Base-by-base conservation (phyloP, 2,113 vertebrate genomes). In the Macaca nemestrina region DNA sequence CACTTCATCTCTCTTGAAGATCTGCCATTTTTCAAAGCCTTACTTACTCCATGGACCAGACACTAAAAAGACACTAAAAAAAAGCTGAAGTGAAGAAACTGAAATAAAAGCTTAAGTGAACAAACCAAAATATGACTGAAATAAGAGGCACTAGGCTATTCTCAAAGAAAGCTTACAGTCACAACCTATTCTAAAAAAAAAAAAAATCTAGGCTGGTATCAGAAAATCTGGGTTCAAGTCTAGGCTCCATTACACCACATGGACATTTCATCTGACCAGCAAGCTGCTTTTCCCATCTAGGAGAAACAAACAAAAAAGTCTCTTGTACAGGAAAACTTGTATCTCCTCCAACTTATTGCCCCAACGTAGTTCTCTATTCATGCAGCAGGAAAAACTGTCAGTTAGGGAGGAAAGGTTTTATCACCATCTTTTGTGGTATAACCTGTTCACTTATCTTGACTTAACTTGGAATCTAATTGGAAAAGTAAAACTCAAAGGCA, bases 21-120 rank as follows among this genome's bases (percentile, higher is more conserved):
- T 83, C 0, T 91, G 78, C 17, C 16, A 23, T 20, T 79, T 95
- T 97, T 90, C 92, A 96, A 93, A 91, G 52, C 35, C 52, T 91
- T 72, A 14, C 17, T 40, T 93, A n/a, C 20, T 59, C 59, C 35
- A n/a, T 27, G 27, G 48, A 32, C 17, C 59, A 95, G 16, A 95
- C 68, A 64, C 45, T 90, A 88, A 22, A 13, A 50, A 14, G 48
- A 50, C 48, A 50, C 48, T 50, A 50, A 50, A 50, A 70, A 59
- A 70, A 59, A 13, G n/a, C 57, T 32, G 45, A 40, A 83, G 25
- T 8, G 25, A 43, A 86, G 89, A 88, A 43, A 78, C 17, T 52
- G 20, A 18, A 48, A 30, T 64, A n/a, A 43, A 59, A 12, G n/a
- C 70, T 43, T 52, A n/a, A 87, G 30, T 8, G 20, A 43, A 82